Evolutionary conservation across 2,113 vertebrate species (phyloP).

Genomic region (Clinocottus analis): DNA sequence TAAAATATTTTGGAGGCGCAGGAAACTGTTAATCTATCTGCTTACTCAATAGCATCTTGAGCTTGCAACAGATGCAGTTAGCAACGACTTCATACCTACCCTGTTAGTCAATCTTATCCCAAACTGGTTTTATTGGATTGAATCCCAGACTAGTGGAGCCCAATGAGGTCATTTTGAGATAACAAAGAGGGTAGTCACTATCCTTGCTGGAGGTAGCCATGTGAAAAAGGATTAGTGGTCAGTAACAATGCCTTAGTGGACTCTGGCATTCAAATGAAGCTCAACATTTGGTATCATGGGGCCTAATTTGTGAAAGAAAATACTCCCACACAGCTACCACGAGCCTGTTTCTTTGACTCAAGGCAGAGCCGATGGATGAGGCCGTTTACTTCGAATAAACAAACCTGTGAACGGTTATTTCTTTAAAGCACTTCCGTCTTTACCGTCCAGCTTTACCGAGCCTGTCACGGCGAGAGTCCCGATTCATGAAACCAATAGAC

Average conservation of each 20-base stretch:
- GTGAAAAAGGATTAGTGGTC: constrained; percentile 15
- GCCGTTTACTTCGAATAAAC: constrained; percentile 6
- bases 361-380: constrained; percentile 16
- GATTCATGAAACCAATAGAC: not conserved
- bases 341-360: constrained; percentile 2
- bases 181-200: not conserved
- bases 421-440: too few species aligned
- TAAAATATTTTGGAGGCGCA: not conserved
- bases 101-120: not conserved
- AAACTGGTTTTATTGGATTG: not conserved
- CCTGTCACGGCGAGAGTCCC: not conserved
- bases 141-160: not conserved
- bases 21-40: not conserved
- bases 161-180: not conserved
- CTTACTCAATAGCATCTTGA: not conserved
- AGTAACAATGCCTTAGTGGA: constrained; percentile 1
- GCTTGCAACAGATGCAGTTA: not conserved
- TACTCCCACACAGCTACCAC: constrained; percentile 41
- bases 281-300: constrained; percentile 38
- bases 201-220: constrained; percentile 25
- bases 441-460: too few species aligned
- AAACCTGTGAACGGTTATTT: too few species aligned
- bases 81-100: not conserved
- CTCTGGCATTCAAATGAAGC: constrained; percentile 44
- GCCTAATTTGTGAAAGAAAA: constrained; percentile 56